Evolutionary conservation across 2,797 vertebrate species (phyloP).

Genomic region (Simalia tracyae): DNA sequence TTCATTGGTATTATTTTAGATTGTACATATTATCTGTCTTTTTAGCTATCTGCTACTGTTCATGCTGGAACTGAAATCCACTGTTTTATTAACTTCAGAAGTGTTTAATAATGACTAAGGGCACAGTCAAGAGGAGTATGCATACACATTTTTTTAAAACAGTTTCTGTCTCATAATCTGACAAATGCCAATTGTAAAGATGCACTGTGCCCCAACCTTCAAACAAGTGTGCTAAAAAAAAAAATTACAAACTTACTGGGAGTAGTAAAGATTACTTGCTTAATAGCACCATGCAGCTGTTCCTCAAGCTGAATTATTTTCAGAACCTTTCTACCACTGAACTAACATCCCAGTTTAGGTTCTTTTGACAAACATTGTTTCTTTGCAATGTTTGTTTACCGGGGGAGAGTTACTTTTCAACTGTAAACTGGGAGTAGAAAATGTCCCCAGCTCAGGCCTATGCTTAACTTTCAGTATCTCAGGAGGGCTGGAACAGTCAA

Average conservation of each 20-base stretch:
- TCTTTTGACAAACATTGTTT: slow-evolving; percentile 4
- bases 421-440: not conserved
- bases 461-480: not conserved
- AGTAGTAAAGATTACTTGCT: slow-evolving; percentile 11
- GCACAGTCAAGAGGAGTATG: not conserved
- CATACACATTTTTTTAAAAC: not conserved
- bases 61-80: not conserved
- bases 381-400: slow-evolving; percentile 23
- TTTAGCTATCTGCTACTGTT: not conserved
- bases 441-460: not conserved
- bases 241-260: not conserved
- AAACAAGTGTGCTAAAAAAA: slow-evolving; percentile 22
- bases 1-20: not conserved
- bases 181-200: not conserved
- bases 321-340: not conserved
- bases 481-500: not conserved
- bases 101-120: not conserved
- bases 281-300: slow-evolving; percentile 19
- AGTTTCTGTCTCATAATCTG: not conserved
- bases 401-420: slow-evolving; percentile 6
- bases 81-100: not conserved
- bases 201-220: not conserved
- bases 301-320: not conserved
- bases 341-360: slow-evolving; percentile 14
- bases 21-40: not conserved